Evolutionary conservation across 2,113 vertebrate species (phyloP), one percentile per base, ranked within the genome.

Genomic region (Spilogale gracilis): DNA sequence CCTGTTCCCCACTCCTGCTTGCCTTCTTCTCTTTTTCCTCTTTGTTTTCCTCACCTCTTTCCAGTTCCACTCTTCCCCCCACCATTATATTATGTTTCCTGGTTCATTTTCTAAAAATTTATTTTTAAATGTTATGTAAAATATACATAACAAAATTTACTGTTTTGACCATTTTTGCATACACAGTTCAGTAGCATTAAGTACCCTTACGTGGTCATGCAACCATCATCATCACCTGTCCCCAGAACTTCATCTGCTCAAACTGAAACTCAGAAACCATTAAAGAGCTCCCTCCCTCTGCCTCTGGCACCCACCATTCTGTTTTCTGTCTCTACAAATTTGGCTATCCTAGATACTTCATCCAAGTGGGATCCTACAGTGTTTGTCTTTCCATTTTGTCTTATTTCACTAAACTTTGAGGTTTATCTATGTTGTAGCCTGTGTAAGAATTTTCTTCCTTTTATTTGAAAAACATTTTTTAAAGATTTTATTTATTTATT

Each of bases 301-400:
- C 3, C 54, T 10, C 11, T 38, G n/a, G 58, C 13, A 50, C 6
- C 58, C 50, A 32, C 13, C 23, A 6, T 16, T 50, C 67, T 58
- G 10, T 30, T 89, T 32, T 43, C 45, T 13, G 25, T 56, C 45
- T 78, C 30, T 7, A 0, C 61, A 38, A 18, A 74, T 48, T 30
- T 9, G 54, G 27, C 32, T 21, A 3, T 25, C 43, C 54, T 0
- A 2, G 16, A 32, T 1, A 8, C 20, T 32, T 4, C 21, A 5
- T 1, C 1, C 10, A n/a, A 56, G 61, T n/a, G 52, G 16, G 2
- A 14, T 43, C n/a, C 5, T 0, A 17, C 7, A 10, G 17, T 54
- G 1, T 85, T 27, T 83, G 58, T 71, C 23, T 20, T 69, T 17
- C 50, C 7, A 32, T 43, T 9, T 54, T 83, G 23, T 10, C 18